Evolutionary conservation across 2,888 invertebrate genomes (phyloP).

Genomic region (Drosophila nr. perissopoda): DNA sequence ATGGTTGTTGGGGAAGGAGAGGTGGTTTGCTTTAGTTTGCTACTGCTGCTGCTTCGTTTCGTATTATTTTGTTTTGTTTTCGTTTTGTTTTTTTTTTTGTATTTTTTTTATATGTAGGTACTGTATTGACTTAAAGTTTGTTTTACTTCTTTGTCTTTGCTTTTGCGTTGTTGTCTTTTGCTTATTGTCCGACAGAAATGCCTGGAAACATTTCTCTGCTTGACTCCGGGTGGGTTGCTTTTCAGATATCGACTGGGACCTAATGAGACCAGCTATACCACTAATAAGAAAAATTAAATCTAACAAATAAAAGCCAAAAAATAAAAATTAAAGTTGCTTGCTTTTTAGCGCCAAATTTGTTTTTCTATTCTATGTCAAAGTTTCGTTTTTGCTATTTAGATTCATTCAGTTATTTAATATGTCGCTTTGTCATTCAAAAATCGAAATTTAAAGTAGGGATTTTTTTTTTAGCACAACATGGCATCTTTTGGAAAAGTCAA

Average conservation of each 20-base stretch:
- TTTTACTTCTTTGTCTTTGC: slow-evolving; percentile 69
- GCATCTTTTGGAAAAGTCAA: slow-evolving; percentile 17
- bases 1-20: background rate
- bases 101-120: slow-evolving; percentile 60
- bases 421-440: background rate
- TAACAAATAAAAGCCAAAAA: background rate
- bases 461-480: background rate
- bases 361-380: background rate
- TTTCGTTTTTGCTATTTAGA: background rate
- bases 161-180: slow-evolving; percentile 42
- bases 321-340: background rate
- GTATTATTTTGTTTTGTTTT: slow-evolving; percentile 63
- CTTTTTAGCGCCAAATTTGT: background rate
- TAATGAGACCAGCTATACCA: background rate
- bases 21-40: slow-evolving; percentile 59
- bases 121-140: slow-evolving; percentile 77
- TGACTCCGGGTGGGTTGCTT: slow-evolving; percentile 35
- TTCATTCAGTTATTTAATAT: background rate
- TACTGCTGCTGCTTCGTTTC: slow-evolving; percentile 61
- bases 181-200: slow-evolving; percentile 68
- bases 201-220: slow-evolving; percentile 67
- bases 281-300: background rate
- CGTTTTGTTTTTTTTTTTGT: slow-evolving; percentile 28
- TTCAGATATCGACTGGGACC: slow-evolving; percentile 28
- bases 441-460: slow-evolving; percentile 7